A percentile compares a stretch with the other conserved stretches of the same genome.
Conservation (phyloP, 30 jellyfish, hydroid and myxozoan species). For the Chrysaora quinquecirrha region DNA sequence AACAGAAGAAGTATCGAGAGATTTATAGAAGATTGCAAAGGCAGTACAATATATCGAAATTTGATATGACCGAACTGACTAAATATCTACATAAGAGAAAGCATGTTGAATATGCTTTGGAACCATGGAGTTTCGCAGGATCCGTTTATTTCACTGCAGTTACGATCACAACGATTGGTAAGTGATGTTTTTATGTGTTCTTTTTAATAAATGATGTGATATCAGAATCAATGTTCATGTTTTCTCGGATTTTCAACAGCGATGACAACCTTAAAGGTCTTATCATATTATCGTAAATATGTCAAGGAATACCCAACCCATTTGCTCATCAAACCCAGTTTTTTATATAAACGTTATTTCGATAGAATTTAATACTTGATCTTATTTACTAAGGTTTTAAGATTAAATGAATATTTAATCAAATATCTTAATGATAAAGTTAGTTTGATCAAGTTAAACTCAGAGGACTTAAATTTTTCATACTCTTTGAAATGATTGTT, state of each 20-base stretch:
- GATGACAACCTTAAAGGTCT: background rate
- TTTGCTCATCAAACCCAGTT: background rate
- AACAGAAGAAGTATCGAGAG: slow-evolving; percentile 56
- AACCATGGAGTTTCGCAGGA: slow-evolving; percentile 96
- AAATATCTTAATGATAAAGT: background rate
- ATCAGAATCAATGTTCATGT: slow-evolving; percentile 1
- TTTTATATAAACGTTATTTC: background rate
- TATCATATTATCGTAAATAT: background rate
- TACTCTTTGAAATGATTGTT: background rate
- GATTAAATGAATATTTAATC: background rate
- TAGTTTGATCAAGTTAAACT: background rate
- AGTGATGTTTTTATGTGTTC: background rate
- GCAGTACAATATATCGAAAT: slow-evolving; percentile 65
- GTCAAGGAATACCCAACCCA: background rate
- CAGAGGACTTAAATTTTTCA: background rate
- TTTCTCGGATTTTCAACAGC: background rate
- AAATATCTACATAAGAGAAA: slow-evolving; percentile 76
- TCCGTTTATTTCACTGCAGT: slow-evolving; percentile 92
- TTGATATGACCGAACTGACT: slow-evolving; percentile 79
- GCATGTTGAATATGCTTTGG: slow-evolving; percentile 82
- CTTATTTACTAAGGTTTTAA: too few species aligned
- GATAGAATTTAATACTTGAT: background rate
- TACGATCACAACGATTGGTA: slow-evolving; percentile 93
- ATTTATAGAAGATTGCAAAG: slow-evolving; percentile 68
- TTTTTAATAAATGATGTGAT: background rate